These are phyloP conservation scores for Megamerina dolium DNA, from an alignment of 2,888 invertebrate species.

Conservation along the genomic window DNA sequence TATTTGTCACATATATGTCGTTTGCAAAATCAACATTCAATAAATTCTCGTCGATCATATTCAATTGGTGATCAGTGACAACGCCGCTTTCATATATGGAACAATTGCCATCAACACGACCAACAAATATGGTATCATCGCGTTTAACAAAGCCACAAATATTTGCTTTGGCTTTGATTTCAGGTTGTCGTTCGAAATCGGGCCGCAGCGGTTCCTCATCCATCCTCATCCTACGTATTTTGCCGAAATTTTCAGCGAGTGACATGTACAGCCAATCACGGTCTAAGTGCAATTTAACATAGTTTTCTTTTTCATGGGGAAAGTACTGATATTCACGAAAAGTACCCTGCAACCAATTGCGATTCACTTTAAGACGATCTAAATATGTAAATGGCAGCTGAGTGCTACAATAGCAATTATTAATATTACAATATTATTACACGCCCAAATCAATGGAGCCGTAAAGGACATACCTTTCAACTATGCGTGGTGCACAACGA, in stretches of 20 bases:
- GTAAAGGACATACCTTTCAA: constrained; percentile 26
- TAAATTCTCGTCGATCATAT: constrained; percentile 36
- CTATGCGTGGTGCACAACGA: constrained; percentile 31
- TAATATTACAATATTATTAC: too few relatives aligned
- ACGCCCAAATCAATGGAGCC: background rate
- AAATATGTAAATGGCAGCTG: constrained; percentile 35
- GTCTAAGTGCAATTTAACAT: constrained; percentile 54
- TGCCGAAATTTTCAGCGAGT: constrained; percentile 45
- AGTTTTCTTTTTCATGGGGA: constrained; percentile 48
- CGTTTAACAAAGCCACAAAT: constrained; percentile 41
- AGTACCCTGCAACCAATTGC: constrained; percentile 55
- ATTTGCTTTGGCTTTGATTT: constrained; percentile 30
- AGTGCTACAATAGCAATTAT: constrained; percentile 28
- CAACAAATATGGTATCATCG: constrained; percentile 38
- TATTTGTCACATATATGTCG: constrained; percentile 35
- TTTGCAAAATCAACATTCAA: constrained; percentile 39
- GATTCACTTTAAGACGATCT: constrained; percentile 43
- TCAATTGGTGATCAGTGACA: constrained; percentile 37
- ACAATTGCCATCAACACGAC: constrained; percentile 37
- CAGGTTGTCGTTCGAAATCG: constrained; percentile 33
- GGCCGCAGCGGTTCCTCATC: constrained; percentile 40
- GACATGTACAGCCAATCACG: constrained; percentile 53
- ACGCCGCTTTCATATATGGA: constrained; percentile 34
- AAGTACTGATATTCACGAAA: constrained; percentile 51
- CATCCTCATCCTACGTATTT: constrained; percentile 37